These are phyloP conservation scores for Cossypha heuglini DNA, from an alignment of 2,797 vertebrate species.

Conservation along the genomic window DNA sequence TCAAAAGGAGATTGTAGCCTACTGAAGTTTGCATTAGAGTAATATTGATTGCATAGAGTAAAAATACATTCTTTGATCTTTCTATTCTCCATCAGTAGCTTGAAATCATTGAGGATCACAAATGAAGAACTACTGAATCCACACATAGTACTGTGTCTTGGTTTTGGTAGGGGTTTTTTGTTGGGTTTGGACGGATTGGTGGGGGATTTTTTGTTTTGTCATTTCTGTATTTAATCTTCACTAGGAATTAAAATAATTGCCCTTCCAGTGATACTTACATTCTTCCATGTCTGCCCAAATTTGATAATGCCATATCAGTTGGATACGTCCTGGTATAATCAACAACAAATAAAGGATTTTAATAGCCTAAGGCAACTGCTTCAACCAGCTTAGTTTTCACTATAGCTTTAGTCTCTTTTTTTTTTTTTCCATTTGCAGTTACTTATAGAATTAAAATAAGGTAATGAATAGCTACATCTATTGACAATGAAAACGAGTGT, in stretches of 20 bases:
- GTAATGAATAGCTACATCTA: fast-evolving
- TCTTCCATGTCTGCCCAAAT: not conserved
- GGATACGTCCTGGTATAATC: not conserved
- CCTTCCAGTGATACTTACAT: not conserved
- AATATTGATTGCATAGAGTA: not conserved
- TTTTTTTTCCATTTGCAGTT: not conserved
- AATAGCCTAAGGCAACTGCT: not conserved
- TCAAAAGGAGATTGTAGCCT: slow-evolving; percentile 11
- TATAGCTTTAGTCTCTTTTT: not conserved
- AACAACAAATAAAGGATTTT: not conserved
- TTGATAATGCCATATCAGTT: not conserved
- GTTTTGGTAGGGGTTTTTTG: fast-evolving
- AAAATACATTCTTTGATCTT: not conserved
- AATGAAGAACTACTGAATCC: not conserved
- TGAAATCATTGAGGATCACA: not conserved
- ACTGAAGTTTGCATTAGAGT: not conserved
- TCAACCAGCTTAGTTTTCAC: not conserved
- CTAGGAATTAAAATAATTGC: not conserved
- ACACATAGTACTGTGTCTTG: not conserved
- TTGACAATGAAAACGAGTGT: not conserved
- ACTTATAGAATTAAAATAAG: not conserved
- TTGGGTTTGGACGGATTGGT: not conserved
- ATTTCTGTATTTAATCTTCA: not conserved
- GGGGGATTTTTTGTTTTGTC: fast-evolving
- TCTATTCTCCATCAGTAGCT: not conserved